A percentile compares a stretch with the other conserved stretches of the same genome.
Evolutionary conservation across 2,888 invertebrate genomes (phyloP).

Genomic region (Cantharis flavilabris): DNA sequence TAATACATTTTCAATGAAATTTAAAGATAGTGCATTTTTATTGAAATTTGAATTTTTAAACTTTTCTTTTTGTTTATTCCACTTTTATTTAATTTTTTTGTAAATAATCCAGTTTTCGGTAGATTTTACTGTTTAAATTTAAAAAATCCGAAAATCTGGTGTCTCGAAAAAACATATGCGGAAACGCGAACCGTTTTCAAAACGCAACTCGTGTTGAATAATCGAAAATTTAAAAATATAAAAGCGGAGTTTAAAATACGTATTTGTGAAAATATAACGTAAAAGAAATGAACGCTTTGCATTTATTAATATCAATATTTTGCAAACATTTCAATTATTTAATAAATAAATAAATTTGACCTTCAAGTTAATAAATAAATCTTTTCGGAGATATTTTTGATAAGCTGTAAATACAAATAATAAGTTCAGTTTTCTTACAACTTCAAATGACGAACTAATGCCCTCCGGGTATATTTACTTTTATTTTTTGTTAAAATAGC

Average conservation of each 20-base stretch:
- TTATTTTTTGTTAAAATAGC: neutral
- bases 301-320: neutral
- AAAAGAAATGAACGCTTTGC: neutral
- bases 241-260: neutral
- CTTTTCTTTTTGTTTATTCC: neutral
- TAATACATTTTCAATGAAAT: neutral
- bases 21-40: neutral
- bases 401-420: neutral
- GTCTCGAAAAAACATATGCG: neutral
- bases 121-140: neutral
- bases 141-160: neutral
- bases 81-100: neutral
- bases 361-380: neutral
- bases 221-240: neutral
- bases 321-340: neutral
- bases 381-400: neutral
- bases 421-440: neutral
- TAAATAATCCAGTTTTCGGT: neutral
- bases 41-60: neutral
- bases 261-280: neutral
- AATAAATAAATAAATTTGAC: neutral
- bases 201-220: neutral
- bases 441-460: neutral
- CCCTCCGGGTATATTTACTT: neutral
- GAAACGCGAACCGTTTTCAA: neutral